A percentile compares a stretch with the other conserved stretches of the same genome.
phyloP scores from a whole-genome alignment of 2,113 vertebrate species.

The Caranx ignobilis region DNA sequence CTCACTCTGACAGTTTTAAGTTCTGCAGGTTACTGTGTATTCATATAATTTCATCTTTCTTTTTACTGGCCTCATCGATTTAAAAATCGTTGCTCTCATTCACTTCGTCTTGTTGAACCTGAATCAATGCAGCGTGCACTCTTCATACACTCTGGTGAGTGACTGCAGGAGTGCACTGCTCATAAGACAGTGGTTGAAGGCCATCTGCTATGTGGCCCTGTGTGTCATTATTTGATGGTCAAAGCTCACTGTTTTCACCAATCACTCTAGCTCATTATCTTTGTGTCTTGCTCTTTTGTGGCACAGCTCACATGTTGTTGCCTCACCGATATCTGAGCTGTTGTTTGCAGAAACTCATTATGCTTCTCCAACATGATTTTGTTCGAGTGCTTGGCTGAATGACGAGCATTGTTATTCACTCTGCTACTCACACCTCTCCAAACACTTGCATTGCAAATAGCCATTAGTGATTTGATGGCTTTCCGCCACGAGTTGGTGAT shows the following conservation, averaged over 20 bases:
- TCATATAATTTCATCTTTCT: no score
- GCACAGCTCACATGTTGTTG: slow-evolving; percentile 2
- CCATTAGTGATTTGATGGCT: slow-evolving; percentile 11
- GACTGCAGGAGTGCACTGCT: slow-evolving; percentile 10
- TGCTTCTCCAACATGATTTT: slow-evolving; percentile 22
- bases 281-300: background rate
- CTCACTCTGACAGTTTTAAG: no score
- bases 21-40: no score
- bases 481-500: background rate
- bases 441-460: slow-evolving; percentile 24
- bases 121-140: background rate
- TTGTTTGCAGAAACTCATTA: slow-evolving; percentile 36
- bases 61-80: background rate
- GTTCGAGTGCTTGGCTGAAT: slow-evolving; percentile 25
- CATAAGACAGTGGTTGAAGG: background rate
- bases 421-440: slow-evolving; percentile 24
- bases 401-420: slow-evolving; percentile 30
- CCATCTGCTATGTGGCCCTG: no score
- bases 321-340: slow-evolving; percentile 17
- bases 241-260: background rate
- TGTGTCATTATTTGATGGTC: background rate
- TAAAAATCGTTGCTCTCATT: background rate
- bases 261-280: background rate
- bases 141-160: background rate
- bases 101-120: background rate